Conservation (phyloP, 2,888 invertebrate genomes). For the Chrysopilus asiliformis region DNA sequence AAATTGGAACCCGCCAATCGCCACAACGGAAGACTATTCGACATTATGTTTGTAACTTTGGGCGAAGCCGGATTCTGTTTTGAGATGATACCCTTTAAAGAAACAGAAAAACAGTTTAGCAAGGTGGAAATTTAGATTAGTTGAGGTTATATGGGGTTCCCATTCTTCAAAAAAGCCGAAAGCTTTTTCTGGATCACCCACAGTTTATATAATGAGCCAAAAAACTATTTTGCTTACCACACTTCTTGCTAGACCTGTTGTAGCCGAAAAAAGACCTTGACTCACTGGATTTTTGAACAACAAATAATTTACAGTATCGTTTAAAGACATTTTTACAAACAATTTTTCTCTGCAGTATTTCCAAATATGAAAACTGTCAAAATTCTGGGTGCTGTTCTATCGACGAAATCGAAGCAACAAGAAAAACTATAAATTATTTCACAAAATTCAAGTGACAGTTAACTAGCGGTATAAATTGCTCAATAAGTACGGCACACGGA, state of each 20-base stretch:
- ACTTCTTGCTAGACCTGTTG: conserved; percentile 13
- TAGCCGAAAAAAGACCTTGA: conserved; percentile 22
- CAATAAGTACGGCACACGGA: no score
- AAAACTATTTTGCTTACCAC: conserved; percentile 13
- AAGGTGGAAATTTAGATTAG: neutral
- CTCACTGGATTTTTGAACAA: conserved; percentile 30
- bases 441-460: no score
- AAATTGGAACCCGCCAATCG: conserved; percentile 25
- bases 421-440: no score
- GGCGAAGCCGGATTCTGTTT: conserved; percentile 7
- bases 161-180: no score
- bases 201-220: neutral
- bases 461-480: no score
- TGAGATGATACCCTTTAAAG: conserved; percentile 7
- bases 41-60: conserved; percentile 12
- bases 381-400: no score
- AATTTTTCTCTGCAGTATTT: no score
- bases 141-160: no score
- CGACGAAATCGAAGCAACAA: no score
- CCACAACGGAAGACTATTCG: conserved; percentile 17
- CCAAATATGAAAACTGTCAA: no score
- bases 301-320: conserved; percentile 27
- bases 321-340: conserved; percentile 15
- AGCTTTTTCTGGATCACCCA: no score
- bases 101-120: neutral